Conservation (phyloP, 2,888 invertebrate species). For the Escarpia spicata region DNA sequence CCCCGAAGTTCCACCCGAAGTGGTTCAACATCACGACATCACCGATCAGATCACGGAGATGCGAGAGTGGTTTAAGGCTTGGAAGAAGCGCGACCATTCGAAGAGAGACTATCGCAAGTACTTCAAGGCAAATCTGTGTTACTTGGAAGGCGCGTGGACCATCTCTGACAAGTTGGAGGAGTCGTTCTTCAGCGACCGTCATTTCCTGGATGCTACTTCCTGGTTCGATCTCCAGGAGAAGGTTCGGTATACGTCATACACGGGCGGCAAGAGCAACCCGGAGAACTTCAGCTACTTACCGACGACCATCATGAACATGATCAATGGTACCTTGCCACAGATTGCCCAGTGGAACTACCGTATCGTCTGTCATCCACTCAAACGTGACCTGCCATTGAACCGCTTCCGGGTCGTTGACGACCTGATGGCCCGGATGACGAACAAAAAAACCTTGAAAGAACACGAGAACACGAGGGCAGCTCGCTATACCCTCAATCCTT, state of each 20-base stretch:
- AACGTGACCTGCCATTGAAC: slow-evolving; percentile 34
- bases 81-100: slow-evolving; percentile 46
- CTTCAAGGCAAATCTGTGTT: slow-evolving; percentile 54
- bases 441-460: slow-evolving; percentile 21
- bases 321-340: slow-evolving; percentile 34
- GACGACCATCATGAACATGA: slow-evolving; percentile 46
- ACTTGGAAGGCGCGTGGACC: slow-evolving; percentile 57
- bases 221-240: slow-evolving; percentile 54
- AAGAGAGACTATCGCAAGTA: slow-evolving; percentile 51
- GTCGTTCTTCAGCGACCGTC: slow-evolving; percentile 55
- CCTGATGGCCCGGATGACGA: slow-evolving; percentile 41
- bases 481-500: slow-evolving; percentile 32
- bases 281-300: slow-evolving; percentile 56
- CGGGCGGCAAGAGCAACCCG: slow-evolving; percentile 47
- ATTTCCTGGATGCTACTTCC: slow-evolving; percentile 49
- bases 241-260: slow-evolving; percentile 48
- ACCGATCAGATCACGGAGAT: slow-evolving; percentile 48
- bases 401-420: slow-evolving; percentile 47
- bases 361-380: slow-evolving; percentile 48
- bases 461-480: slow-evolving; percentile 20
- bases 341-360: slow-evolving; percentile 43
- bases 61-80: slow-evolving; percentile 56
- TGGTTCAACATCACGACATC: slow-evolving; percentile 41
- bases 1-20: slow-evolving; percentile 47
- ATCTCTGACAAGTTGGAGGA: slow-evolving; percentile 45